Evolutionary conservation across 2,888 invertebrate genomes (phyloP).

Genomic region (Ectemnius cavifrons): DNA sequence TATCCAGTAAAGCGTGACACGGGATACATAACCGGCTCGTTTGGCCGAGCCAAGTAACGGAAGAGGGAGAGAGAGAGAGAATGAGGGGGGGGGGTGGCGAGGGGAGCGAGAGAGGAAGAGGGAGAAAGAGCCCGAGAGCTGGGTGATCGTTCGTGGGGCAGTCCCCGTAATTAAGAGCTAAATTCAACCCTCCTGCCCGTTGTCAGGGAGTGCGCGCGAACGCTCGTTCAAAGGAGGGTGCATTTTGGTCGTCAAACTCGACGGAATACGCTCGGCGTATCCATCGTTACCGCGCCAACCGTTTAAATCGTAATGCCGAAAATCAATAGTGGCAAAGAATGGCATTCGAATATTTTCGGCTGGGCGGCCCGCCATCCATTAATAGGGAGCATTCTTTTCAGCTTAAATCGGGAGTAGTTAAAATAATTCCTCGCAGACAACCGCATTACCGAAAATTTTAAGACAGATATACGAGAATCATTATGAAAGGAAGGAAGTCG

Average conservation of each 20-base stretch:
- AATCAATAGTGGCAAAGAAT: slow-evolving; percentile 48
- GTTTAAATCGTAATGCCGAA: slow-evolving; percentile 51
- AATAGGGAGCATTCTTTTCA: neutral
- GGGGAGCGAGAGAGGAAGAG: neutral
- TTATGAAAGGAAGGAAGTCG: no score
- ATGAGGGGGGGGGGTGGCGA: no score
- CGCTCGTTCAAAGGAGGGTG: slow-evolving; percentile 50
- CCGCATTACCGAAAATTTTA: neutral
- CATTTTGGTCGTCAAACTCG: slow-evolving; percentile 53
- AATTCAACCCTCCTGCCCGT: slow-evolving; percentile 57
- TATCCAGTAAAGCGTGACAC: slow-evolving; percentile 22
- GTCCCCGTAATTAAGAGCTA: slow-evolving; percentile 60
- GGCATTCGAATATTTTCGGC: slow-evolving; percentile 2
- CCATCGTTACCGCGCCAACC: slow-evolving; percentile 52
- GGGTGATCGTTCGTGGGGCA: slow-evolving; percentile 48
- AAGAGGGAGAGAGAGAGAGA: neutral
- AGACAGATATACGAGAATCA: no score
- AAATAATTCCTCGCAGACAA: neutral
- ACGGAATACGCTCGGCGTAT: slow-evolving; percentile 47
- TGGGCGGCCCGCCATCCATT: neutral
- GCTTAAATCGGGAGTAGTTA: neutral
- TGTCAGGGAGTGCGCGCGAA: slow-evolving; percentile 38
- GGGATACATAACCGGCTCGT: slow-evolving; percentile 31
- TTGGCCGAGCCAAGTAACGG: slow-evolving; percentile 16
- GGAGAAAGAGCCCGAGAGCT: slow-evolving; percentile 38